Evolutionary conservation across 2,797 vertebrate genomes (phyloP).

Genomic region (Sebastes hubbsi): DNA sequence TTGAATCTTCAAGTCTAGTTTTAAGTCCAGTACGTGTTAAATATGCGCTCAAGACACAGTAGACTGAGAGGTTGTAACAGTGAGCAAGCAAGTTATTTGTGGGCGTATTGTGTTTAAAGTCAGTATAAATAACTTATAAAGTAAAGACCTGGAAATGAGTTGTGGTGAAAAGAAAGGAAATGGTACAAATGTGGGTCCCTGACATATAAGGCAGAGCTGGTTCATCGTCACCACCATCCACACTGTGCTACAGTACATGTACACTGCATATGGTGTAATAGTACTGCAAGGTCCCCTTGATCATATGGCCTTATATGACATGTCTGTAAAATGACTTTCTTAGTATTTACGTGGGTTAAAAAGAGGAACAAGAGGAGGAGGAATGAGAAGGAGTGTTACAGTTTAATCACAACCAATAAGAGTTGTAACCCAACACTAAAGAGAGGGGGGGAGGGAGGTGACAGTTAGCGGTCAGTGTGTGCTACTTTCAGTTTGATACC

Average conservation of each 20-base stretch:
- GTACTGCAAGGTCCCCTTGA: background rate
- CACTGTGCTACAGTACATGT: background rate
- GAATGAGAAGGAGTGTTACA: background rate
- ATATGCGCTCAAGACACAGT: background rate
- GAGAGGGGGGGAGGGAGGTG: rapidly evolving
- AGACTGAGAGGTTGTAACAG: background rate
- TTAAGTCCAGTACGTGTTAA: background rate
- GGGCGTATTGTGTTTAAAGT: background rate
- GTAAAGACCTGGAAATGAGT: background rate
- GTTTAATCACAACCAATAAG: background rate
- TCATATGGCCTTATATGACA: background rate
- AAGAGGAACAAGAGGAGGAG: background rate
- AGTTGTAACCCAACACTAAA: background rate
- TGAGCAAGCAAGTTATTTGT: background rate
- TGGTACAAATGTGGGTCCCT: background rate
- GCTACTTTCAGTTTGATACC: background rate
- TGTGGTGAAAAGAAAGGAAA: background rate
- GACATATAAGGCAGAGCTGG: slow-evolving; percentile 25
- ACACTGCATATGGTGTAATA: background rate
- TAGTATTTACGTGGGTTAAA: too few relatives aligned
- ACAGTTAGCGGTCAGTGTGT: background rate
- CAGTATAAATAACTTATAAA: background rate
- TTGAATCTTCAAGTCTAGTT: background rate
- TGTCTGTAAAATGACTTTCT: too few relatives aligned
- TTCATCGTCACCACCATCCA: background rate